phyloP scores from a whole-genome alignment of 2,113 vertebrate genomes.

The Mohoua ochrocephala region DNA sequence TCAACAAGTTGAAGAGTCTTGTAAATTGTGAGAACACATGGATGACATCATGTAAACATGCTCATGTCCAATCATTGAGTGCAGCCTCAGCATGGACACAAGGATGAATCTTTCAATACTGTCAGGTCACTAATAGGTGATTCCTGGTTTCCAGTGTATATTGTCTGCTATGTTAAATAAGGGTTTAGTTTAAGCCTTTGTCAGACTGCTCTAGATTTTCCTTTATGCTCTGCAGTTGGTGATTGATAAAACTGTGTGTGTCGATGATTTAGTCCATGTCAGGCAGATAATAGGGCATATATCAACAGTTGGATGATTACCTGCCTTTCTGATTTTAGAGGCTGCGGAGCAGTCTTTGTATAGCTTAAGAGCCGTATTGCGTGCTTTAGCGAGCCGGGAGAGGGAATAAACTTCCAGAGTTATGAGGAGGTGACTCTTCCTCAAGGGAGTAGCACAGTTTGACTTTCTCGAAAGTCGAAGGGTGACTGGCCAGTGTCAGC shows the following conservation, averaged over 20 bases:
- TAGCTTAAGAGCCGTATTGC: not conserved
- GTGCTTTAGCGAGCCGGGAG: rapidly evolving
- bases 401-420: not conserved
- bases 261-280: not conserved
- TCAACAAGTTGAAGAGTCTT: not conserved
- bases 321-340: not conserved
- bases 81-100: not conserved
- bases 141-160: not conserved
- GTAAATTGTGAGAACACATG: not conserved
- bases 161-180: not conserved
- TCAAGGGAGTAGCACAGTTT: not conserved
- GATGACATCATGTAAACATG: not conserved
- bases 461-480: not conserved
- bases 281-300: not conserved
- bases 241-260: not conserved
- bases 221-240: not conserved
- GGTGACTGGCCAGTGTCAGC: not conserved
- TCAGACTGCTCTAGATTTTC: not conserved
- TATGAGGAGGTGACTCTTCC: not conserved
- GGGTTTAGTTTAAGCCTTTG: not conserved
- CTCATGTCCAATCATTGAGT: not conserved
- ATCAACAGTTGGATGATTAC: not conserved
- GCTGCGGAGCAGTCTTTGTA: not conserved
- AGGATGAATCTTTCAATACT: not conserved
- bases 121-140: rapidly evolving